A percentile compares a stretch with the other conserved stretches of the same genome.
phyloP scores from a whole-genome alignment of 2,113 vertebrate genomes.

The Zosterops borbonicus region DNA sequence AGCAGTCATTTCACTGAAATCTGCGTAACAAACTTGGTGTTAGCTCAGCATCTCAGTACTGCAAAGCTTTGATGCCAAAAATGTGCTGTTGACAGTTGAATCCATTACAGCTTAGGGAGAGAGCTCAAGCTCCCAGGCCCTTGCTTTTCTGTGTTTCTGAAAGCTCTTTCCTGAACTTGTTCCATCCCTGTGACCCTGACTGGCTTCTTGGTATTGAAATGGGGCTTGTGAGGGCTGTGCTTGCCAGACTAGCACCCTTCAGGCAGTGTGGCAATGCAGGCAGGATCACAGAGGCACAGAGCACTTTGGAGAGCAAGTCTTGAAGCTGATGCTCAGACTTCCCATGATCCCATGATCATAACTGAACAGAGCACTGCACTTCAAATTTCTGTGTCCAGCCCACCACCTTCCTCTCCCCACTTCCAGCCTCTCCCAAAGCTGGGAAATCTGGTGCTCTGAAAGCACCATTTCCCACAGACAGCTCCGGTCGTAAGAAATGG shows the following conservation, averaged over 20 bases:
- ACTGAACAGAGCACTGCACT: not conserved
- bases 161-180: not conserved
- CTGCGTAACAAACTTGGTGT: not conserved
- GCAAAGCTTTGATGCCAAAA: not conserved
- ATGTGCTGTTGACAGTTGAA: accelerated
- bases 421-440: not conserved
- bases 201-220: not conserved
- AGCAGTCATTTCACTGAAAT: not conserved
- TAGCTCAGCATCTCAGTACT: not conserved
- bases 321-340: not conserved
- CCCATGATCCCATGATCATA: too few relatives aligned
- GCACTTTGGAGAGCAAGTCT: accelerated
- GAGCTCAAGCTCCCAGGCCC: not conserved
- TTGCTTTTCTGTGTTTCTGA: not conserved
- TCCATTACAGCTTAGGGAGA: not conserved
- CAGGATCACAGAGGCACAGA: not conserved
- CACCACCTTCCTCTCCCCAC: not conserved
- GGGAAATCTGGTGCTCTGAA: not conserved
- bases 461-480: not conserved
- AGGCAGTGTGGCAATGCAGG: not conserved
- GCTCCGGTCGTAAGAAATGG: not conserved
- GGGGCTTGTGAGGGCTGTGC: not conserved
- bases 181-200: not conserved
- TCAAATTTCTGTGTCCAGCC: not conserved
- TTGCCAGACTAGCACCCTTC: not conserved